Conservation (phyloP, 2,113 vertebrate genomes). For the Muscicapa adusta region DNA sequence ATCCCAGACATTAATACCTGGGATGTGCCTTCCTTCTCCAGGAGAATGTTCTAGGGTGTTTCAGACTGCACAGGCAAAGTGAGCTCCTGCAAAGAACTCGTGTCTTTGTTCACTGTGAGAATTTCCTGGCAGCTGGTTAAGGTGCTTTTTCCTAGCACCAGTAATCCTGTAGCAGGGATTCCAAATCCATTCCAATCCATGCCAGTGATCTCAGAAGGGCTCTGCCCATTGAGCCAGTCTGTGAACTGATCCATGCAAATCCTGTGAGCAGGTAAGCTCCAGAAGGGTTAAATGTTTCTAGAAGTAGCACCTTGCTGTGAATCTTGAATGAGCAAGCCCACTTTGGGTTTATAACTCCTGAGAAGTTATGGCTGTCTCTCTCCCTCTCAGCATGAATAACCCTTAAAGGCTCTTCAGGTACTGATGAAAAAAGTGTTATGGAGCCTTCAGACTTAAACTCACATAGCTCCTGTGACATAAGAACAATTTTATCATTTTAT, state of each 20-base stretch:
- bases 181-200: fast-evolving
- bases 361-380: neutral
- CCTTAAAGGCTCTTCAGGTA: neutral
- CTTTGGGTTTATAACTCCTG: neutral
- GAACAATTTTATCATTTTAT: neutral
- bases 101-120: neutral
- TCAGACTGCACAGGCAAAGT: neutral
- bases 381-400: neutral
- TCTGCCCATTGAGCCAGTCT: neutral
- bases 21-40: fast-evolving
- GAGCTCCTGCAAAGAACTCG: fast-evolving
- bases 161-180: neutral
- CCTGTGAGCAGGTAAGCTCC: neutral
- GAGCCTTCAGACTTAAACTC: neutral
- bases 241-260: neutral
- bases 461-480: neutral
- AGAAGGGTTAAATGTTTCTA: neutral
- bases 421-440: neutral
- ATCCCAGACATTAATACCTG: neutral
- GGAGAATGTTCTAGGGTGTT: fast-evolving
- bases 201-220: neutral
- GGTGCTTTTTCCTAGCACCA: neutral
- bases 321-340: neutral
- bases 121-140: fast-evolving
- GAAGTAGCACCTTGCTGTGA: neutral